phyloP scores from a whole-genome alignment of 2,888 invertebrate genomes.

The Orthosia incerta region DNA sequence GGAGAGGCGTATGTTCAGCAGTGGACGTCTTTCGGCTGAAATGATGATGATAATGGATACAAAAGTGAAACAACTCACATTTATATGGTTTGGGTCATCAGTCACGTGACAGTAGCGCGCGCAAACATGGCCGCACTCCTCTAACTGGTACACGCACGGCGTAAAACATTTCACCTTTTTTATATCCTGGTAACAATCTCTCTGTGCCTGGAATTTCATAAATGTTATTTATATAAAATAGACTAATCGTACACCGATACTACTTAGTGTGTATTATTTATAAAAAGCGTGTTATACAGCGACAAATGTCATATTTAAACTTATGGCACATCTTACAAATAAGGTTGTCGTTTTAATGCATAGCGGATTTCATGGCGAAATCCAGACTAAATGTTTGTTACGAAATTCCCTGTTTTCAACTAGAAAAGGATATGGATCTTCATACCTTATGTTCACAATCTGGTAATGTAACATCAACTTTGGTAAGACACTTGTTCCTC shows the following conservation, averaged over 20 bases:
- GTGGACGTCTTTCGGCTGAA: no score
- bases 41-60: neutral
- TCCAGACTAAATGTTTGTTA: neutral
- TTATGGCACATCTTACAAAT: no score
- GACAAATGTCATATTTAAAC: neutral
- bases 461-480: constrained; percentile 74
- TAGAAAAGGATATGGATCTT: neutral
- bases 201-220: constrained; percentile 75
- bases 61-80: constrained; percentile 74
- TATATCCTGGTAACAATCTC: constrained; percentile 82
- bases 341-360: neutral
- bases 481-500: constrained; percentile 73
- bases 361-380: no score
- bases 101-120: constrained; percentile 89
- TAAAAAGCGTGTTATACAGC: neutral
- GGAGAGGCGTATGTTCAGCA: no score
- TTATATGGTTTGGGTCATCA: constrained; percentile 91
- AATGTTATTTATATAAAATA: constrained; percentile 8
- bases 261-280: neutral
- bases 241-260: neutral
- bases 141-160: constrained; percentile 89
- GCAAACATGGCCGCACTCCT: constrained; percentile 92
- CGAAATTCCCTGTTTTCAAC: neutral
- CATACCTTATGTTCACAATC: constrained; percentile 82
- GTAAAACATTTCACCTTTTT: constrained; percentile 80